Percentiles rank a stretch among this genome's conserved stretches.
Conservation (phyloP, 2,888 invertebrate species). For the Ashinkailepas kermadecensis region DNA sequence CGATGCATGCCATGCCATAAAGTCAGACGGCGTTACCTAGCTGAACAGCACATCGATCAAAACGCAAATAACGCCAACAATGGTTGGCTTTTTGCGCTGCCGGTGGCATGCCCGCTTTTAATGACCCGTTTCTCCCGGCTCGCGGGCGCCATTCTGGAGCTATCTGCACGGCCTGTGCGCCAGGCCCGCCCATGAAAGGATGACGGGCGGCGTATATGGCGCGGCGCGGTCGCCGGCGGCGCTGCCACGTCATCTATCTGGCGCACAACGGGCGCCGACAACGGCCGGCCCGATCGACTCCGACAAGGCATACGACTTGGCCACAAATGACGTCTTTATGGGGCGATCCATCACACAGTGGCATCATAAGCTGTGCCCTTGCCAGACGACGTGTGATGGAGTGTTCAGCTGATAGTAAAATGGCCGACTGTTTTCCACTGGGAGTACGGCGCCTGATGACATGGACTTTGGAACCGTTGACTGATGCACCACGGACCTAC, state of each 20-base stretch:
- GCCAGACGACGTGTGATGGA: background rate
- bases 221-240: background rate
- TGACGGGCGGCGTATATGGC: background rate
- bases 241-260: background rate
- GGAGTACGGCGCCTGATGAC: too few species aligned
- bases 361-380: background rate
- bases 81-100: background rate
- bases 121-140: background rate
- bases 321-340: conserved; percentile 19
- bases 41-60: too few species aligned
- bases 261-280: background rate
- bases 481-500: too few species aligned
- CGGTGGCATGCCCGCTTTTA: background rate
- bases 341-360: background rate
- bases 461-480: too few species aligned
- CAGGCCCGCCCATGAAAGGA: background rate
- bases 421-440: background rate
- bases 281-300: background rate
- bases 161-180: background rate
- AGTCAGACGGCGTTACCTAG: too few species aligned
- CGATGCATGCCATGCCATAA: too few species aligned
- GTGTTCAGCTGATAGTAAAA: background rate
- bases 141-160: background rate
- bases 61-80: background rate
- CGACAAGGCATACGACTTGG: background rate